Base-by-base conservation (phyloP, 2,888 invertebrate species). In the Drosophila maculinotata region DNA sequence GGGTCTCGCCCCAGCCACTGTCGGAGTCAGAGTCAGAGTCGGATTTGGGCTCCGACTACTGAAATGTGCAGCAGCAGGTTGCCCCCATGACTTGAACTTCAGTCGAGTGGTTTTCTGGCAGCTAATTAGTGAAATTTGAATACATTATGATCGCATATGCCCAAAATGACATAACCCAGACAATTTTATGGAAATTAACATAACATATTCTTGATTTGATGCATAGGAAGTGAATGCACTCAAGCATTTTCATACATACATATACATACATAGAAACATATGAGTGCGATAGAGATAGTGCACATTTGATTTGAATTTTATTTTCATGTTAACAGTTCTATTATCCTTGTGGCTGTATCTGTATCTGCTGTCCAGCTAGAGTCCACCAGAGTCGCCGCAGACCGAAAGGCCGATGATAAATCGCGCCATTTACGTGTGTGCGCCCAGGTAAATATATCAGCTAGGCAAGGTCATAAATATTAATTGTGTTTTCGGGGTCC, bases 401-500 rank as follows among this genome's bases (percentile, higher is more conserved):
- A 31, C 39, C 36, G 39, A 41, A 58, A 51, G 4, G 51, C 60
- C 67, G 48, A 79, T 87, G 83, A 83, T 87, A 83, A 84, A 83
- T 83, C 82, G 87, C 76, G 70, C 66, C 75, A 83, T 83, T 83
- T 83, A 83, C 72, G 71, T 82, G 81, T 81, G 81, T 83, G 87
- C 87, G 86, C 82, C 81, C 79, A 74, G 84, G 82, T 76, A 87
- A 81, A 83, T 83, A 83, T 87, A 87, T 83, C 83, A 83, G 87
- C 67, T 68, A 70, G 75, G 79, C 81, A 87, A 83, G 87, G 84
- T 87, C 87, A 83, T 87, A 83, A 83, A 83, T 83, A 83, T 83
- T 83, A 83, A 83, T 83, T 83, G 83, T 84, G 76, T 80, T 81
- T 80, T 69, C 68, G 69, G 75, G 63, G 60, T 9, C 59, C 49